These are phyloP conservation scores for Pycnonotus jocosus DNA, from an alignment of 2,113 vertebrate species.

Conservation along the genomic window DNA sequence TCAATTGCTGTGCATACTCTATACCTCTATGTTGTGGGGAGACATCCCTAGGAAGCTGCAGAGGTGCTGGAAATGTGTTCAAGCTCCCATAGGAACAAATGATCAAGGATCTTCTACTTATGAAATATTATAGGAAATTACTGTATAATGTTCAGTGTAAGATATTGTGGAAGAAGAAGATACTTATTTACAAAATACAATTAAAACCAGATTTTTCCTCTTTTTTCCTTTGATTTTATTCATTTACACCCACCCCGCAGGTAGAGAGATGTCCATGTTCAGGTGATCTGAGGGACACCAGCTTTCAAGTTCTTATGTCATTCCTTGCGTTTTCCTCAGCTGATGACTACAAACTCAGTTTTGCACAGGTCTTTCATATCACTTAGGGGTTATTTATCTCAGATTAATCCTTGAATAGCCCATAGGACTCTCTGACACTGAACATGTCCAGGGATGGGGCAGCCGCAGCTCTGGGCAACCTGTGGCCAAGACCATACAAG, in stretches of 20 bases:
- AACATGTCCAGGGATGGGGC: neutral
- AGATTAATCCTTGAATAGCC: neutral
- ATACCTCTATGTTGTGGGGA: neutral
- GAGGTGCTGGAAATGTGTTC: neutral
- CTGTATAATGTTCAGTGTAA: neutral
- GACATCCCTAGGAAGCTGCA: neutral
- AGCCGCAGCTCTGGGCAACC: neutral
- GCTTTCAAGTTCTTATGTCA: neutral
- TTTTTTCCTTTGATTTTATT: neutral
- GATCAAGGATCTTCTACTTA: neutral
- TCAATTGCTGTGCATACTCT: neutral
- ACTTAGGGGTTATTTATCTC: neutral
- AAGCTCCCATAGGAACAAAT: neutral
- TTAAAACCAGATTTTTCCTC: neutral
- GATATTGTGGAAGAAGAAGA: neutral
- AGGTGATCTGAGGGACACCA: neutral
- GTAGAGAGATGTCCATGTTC: neutral
- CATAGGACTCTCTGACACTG: neutral
- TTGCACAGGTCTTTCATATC: neutral
- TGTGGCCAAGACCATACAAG: neutral
- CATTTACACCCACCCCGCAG: neutral
- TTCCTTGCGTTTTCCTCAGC: neutral
- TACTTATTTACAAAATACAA: neutral
- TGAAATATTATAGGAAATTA: neutral
- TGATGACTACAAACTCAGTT: neutral